phyloP scores from a whole-genome alignment of 1,140 invertebrate species.

The Conus betulinus region DNA sequence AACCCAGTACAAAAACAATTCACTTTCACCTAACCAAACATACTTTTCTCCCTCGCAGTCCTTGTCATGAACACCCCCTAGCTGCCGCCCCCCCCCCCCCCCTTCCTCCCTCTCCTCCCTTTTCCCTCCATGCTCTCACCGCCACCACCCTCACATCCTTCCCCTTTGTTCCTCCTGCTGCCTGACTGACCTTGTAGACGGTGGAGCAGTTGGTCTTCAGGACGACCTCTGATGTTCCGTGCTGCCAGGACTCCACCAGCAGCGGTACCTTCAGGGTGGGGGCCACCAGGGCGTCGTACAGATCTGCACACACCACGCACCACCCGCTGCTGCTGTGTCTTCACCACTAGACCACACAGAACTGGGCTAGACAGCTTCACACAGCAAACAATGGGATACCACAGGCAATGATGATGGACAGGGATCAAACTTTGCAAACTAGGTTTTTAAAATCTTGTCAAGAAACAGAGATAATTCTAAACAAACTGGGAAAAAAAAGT shows the following conservation, averaged over 20 bases:
- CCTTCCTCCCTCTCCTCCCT: not conserved
- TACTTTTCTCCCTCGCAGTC: no score
- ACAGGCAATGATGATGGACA: not conserved
- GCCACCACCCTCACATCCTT: not conserved
- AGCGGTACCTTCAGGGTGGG: slow-evolving; percentile 83
- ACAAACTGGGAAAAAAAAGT: no score
- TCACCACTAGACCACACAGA: not conserved
- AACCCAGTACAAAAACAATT: no score
- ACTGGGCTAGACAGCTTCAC: not conserved
- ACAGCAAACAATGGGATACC: not conserved
- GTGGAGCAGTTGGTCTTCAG: slow-evolving; percentile 70
- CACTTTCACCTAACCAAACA: no score
- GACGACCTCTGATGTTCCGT: slow-evolving; percentile 76
- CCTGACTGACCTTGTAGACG: not conserved
- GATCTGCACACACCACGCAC: slow-evolving; percentile 77
- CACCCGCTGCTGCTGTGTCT: not conserved
- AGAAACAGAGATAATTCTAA: no score
- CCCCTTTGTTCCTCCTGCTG: no score
- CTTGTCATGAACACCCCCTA: no score
- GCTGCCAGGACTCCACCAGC: slow-evolving; percentile 89
- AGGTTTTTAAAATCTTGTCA: no score
- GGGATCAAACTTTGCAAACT: no score
- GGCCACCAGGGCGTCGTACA: slow-evolving; percentile 90
- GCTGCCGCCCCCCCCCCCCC: no score
- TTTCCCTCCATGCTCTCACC: not conserved